phyloP scores from a whole-genome alignment of 2,113 vertebrate species.

The Cyphomyrus plagiostoma region DNA sequence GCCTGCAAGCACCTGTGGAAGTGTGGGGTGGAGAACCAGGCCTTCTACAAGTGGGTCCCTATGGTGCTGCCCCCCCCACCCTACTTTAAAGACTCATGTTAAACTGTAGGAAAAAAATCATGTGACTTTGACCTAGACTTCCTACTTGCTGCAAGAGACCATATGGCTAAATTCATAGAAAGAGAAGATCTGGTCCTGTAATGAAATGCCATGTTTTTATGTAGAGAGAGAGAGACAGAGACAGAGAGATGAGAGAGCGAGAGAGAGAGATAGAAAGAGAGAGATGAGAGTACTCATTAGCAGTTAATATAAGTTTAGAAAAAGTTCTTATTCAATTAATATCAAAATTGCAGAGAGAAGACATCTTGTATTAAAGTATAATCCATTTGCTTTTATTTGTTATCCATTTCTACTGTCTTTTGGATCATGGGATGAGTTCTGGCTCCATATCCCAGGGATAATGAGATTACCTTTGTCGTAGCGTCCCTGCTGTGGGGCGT shows the following conservation, averaged over 20 bases:
- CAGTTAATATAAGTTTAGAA: background rate
- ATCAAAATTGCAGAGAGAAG: background rate
- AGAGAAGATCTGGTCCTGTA: background rate
- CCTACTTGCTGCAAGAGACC: background rate
- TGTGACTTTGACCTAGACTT: background rate
- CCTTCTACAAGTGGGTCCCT: conserved; percentile 92
- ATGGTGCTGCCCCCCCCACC: background rate
- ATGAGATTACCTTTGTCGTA: background rate
- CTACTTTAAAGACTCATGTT: background rate
- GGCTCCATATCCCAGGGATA: background rate
- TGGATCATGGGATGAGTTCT: background rate
- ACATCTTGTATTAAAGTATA: background rate
- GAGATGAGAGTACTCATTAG: no score
- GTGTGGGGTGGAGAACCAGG: conserved; percentile 95
- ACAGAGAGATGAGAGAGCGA: background rate
- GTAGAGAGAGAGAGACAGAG: background rate
- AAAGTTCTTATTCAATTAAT: background rate
- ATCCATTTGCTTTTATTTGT: background rate
- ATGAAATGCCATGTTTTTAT: background rate
- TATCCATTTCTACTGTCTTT: background rate
- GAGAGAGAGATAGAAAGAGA: background rate
- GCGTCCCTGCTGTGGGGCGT: background rate
- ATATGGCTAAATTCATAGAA: background rate
- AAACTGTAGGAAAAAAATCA: background rate
- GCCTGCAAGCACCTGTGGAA: conserved; percentile 99